Conservation (phyloP, 2,113 vertebrate genomes). For the Centropus bengalensis region DNA sequence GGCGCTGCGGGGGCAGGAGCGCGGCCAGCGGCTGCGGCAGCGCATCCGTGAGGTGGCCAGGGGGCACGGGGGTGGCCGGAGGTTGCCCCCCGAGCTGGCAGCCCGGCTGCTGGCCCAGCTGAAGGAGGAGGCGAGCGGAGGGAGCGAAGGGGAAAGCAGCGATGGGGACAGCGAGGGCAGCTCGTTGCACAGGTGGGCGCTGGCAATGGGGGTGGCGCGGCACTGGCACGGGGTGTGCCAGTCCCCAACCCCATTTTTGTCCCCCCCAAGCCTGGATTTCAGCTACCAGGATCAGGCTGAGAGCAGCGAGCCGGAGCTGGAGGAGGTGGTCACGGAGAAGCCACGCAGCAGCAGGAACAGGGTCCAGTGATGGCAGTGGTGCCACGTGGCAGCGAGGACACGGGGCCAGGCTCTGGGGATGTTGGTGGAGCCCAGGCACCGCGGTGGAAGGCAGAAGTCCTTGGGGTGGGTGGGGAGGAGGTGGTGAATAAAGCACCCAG, state of each 20-base stretch:
- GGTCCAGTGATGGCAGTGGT: neutral
- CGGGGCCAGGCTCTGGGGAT: rapidly evolving
- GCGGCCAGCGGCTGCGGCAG: neutral
- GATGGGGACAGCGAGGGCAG: neutral
- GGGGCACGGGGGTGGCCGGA: neutral
- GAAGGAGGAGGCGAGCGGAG: neutral
- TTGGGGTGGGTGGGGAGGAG: neutral
- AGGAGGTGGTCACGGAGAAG: neutral
- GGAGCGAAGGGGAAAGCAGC: rapidly evolving
- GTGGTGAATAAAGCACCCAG: neutral
- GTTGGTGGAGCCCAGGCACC: neutral
- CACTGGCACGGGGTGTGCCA: neutral
- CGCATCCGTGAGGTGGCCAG: neutral
- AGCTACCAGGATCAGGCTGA: neutral
- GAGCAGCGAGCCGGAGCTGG: neutral
- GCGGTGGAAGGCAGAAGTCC: neutral
- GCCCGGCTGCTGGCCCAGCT: neutral
- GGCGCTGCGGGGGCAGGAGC: neutral
- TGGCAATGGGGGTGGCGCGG: neutral
- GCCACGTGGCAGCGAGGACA: neutral
- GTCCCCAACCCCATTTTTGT: rapidly evolving
- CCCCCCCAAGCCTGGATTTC: neutral
- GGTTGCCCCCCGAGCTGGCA: neutral
- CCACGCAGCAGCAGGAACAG: neutral
- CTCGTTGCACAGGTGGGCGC: neutral